phyloP scores from a whole-genome alignment of 2,113 vertebrate species.

The Bubalus kerabau region DNA sequence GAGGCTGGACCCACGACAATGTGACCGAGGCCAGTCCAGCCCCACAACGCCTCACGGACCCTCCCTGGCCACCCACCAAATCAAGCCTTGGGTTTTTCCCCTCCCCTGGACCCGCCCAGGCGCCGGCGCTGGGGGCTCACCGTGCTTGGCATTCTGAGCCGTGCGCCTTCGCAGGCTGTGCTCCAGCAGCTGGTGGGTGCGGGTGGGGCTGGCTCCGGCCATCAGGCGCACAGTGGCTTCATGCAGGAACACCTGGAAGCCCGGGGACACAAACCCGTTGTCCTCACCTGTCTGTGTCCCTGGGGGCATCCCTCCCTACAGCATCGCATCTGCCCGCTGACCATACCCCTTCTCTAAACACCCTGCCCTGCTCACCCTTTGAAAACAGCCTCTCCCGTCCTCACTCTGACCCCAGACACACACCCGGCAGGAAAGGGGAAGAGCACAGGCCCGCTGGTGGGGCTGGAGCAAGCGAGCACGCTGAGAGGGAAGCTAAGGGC shows the following conservation, averaged over 20 bases:
- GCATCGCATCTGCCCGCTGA: neutral
- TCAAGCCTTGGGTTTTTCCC: neutral
- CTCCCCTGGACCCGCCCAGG: neutral
- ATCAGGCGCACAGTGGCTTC: slow-evolving; percentile 97
- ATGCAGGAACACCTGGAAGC: slow-evolving; percentile 93
- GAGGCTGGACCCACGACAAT: no score
- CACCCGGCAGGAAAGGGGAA: neutral
- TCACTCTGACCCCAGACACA: neutral
- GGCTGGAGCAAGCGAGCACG: neutral
- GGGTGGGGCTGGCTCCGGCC: slow-evolving; percentile 97
- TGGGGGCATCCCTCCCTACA: neutral
- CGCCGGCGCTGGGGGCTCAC: slow-evolving; percentile 41
- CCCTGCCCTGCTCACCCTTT: neutral
- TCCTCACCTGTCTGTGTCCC: neutral
- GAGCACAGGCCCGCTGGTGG: neutral
- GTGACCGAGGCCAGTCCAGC: fast-evolving
- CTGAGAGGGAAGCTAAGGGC: neutral
- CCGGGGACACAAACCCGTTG: neutral
- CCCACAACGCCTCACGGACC: fast-evolving
- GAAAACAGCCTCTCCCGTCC: neutral
- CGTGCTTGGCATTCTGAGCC: slow-evolving; percentile 76
- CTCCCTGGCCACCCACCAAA: neutral
- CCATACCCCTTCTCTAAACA: neutral
- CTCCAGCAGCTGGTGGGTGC: slow-evolving; percentile 97
- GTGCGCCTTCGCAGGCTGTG: slow-evolving; percentile 90